Percentiles rank a stretch among this genome's conserved stretches.
Evolutionary conservation across 2,888 invertebrate species (phyloP).

Genomic region (Temnothorax unifasciatus): DNA sequence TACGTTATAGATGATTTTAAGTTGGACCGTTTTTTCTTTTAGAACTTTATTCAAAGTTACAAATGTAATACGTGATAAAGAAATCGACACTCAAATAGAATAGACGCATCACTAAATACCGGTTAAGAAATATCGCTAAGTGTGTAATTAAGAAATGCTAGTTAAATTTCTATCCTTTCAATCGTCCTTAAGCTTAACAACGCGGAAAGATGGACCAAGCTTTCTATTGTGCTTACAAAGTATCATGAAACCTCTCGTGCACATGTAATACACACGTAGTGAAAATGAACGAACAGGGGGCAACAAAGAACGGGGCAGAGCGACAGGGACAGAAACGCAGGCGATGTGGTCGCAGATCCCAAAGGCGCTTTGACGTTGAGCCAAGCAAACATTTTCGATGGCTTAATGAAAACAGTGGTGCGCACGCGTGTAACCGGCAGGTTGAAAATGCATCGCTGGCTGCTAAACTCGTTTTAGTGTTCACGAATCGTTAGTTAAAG

Average conservation of each 20-base stretch:
- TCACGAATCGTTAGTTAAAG: not conserved
- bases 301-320: not conserved
- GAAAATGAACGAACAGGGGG: slow-evolving; percentile 14
- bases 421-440: slow-evolving; percentile 58
- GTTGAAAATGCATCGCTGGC: slow-evolving; percentile 12
- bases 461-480: slow-evolving; percentile 10
- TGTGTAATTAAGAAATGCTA: not conserved
- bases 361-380: slow-evolving; percentile 64
- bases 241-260: slow-evolving; percentile 14
- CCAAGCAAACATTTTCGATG: slow-evolving; percentile 70
- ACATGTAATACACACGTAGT: not conserved
- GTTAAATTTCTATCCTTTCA: not conserved
- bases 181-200: slow-evolving; percentile 16
- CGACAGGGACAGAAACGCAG: slow-evolving; percentile 39
- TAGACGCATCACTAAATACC: not conserved
- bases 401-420: slow-evolving; percentile 74
- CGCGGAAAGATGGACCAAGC: slow-evolving; percentile 10
- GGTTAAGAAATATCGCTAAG: not conserved
- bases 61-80: not conserved
- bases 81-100: not conserved
- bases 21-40: not conserved
- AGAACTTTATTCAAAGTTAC: not conserved
- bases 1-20: not conserved
- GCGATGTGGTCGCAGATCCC: slow-evolving; percentile 44
- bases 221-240: not conserved